phyloP scores from a whole-genome alignment of 1,140 invertebrate species.

The Drosophila prosaltans region DNA sequence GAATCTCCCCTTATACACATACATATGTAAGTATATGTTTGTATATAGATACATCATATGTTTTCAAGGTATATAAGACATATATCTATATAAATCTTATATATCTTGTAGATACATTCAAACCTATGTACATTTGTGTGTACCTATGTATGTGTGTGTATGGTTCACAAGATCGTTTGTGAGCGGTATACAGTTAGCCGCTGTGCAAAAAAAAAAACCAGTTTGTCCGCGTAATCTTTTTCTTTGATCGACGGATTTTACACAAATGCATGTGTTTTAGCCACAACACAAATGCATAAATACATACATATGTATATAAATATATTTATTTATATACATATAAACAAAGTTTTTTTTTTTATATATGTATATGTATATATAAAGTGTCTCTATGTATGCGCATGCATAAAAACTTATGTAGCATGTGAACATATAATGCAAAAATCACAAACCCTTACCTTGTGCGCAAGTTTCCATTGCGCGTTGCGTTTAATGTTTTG shows the following conservation, averaged over 20 bases:
- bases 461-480: slow-evolving; percentile 84
- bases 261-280: slow-evolving; percentile 45
- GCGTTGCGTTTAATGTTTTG: slow-evolving; percentile 59
- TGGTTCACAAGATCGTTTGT: slow-evolving; percentile 22
- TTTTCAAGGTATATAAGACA: background rate
- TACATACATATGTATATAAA: background rate
- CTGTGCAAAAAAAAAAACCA: slow-evolving; percentile 50
- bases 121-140: slow-evolving; percentile 86
- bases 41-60: slow-evolving; percentile 87
- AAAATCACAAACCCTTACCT: slow-evolving; percentile 85
- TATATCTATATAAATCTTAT: background rate
- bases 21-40: slow-evolving; percentile 26
- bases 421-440: slow-evolving; percentile 62
- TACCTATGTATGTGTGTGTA: slow-evolving; percentile 86
- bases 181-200: slow-evolving; percentile 28
- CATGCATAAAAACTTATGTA: background rate
- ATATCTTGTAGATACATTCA: slow-evolving; percentile 3
- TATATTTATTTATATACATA: background rate
- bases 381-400: background rate
- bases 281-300: slow-evolving; percentile 14
- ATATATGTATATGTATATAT: background rate
- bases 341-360: background rate
- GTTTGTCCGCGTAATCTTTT: slow-evolving; percentile 61
- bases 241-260: slow-evolving; percentile 59
- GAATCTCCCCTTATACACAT: background rate